phyloP scores from a whole-genome alignment of 2,888 invertebrate species.

The Cryptus viduatorius region DNA sequence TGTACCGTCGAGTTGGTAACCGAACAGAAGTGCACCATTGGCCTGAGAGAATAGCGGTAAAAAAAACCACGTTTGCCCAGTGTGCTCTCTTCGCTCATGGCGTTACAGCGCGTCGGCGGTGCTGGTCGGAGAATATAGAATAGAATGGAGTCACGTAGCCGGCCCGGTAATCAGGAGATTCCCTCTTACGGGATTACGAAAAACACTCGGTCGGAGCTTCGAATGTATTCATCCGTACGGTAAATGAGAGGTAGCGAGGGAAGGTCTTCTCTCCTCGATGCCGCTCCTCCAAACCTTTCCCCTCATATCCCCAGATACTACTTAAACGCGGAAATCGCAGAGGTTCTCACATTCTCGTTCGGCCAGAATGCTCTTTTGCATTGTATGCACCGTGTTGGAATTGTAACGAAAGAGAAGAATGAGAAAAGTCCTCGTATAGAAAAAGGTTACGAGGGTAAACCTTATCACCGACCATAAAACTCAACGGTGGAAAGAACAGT shows the following conservation, averaged over 20 bases:
- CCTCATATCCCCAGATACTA: background rate
- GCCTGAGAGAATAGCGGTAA: background rate
- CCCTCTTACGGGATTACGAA: slow-evolving; percentile 58
- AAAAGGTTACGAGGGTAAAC: slow-evolving; percentile 35
- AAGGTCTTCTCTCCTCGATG: background rate
- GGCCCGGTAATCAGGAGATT: slow-evolving; percentile 58
- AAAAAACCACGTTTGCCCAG: slow-evolving; percentile 19
- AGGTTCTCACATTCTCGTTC: background rate
- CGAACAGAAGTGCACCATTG: background rate
- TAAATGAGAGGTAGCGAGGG: slow-evolving; percentile 1
- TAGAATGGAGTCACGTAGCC: slow-evolving; percentile 57
- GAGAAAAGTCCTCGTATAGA: slow-evolving; percentile 5
- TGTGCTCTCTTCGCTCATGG: slow-evolving; percentile 13
- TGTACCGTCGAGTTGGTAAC: background rate
- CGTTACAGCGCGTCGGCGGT: background rate
- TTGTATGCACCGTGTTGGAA: slow-evolving; percentile 17
- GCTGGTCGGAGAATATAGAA: slow-evolving; percentile 41
- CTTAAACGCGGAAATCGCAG: background rate
- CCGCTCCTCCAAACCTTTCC: background rate
- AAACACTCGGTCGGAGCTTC: slow-evolving; percentile 48
- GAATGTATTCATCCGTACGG: slow-evolving; percentile 46
- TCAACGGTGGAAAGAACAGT: slow-evolving; percentile 28
- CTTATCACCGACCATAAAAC: slow-evolving; percentile 46
- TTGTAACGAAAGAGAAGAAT: slow-evolving; percentile 20
- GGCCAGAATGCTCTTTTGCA: background rate